A percentile compares a stretch with the other conserved stretches of the same genome.
Evolutionary conservation across 2,797 vertebrate species (phyloP).

Genomic region (Spondyliosoma cantharus): DNA sequence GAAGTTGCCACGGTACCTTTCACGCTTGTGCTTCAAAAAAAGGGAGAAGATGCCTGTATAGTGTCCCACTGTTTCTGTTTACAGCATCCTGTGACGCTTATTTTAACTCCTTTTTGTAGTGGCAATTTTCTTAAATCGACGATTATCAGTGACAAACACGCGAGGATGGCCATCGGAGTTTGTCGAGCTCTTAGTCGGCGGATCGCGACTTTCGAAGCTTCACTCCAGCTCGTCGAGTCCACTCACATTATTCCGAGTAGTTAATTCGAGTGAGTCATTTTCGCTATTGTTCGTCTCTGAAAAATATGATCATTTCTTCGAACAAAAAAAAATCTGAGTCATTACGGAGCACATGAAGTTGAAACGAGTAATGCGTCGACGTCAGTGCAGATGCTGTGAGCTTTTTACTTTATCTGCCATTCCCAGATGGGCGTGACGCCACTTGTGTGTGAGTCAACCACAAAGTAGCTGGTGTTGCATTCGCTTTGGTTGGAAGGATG

Average conservation of each 20-base stretch:
- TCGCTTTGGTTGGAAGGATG: conserved; percentile 43
- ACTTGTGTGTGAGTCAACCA: conserved; percentile 29
- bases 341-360: conserved; percentile 17
- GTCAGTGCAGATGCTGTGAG: conserved; percentile 42
- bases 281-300: background rate
- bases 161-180: background rate
- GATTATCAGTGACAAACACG: background rate
- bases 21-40: conserved; percentile 9
- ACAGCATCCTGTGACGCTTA: conserved; percentile 16
- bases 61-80: conserved; percentile 32
- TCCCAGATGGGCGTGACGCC: conserved; percentile 39
- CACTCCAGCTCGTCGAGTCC: background rate
- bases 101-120: conserved; percentile 20
- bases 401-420: conserved; percentile 51
- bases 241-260: background rate
- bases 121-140: background rate
- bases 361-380: conserved; percentile 19
- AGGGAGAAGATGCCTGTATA: conserved; percentile 19
- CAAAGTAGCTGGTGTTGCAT: conserved; percentile 30
- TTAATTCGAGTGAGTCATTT: background rate
- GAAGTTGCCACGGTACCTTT: conserved; percentile 30
- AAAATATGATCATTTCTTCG: background rate
- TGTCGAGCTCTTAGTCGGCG: background rate
- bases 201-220: conserved; percentile 1
- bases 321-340: conserved; percentile 40